Base-by-base conservation (phyloP, 2,797 vertebrate species). In the Spinus pinus region DNA sequence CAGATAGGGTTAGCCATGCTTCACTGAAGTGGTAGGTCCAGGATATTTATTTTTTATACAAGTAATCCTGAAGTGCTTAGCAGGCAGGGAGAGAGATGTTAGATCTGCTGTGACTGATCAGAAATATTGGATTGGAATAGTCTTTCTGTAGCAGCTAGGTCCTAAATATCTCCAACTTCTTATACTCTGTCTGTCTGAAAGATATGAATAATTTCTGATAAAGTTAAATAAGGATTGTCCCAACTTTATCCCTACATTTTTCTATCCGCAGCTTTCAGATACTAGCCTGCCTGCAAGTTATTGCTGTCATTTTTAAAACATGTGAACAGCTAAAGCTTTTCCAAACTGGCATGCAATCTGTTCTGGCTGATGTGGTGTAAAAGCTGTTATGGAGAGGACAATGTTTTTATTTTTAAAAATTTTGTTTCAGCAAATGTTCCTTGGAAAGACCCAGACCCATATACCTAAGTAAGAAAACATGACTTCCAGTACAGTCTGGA, bases 271-370 rank as follows among this genome's bases (percentile, higher is more conserved):
- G 37, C 41, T 94, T 95, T 94, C 73, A 92, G 89, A 90, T 88
- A 58, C 31, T 77, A 54, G n/a, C 56, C 81, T 87, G 84, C 37
- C 61, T 95, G 79, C 56, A 88, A 54, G 86, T 88, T 85, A 91
- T 81, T 93, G 46, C 62, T 94, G 71, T 72, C 39, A 91, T 95
- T 95, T 96, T 93, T 82, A 92, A 94, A 95, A 84, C 23, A 87
- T 77, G 42, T 56, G 69, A 95, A 93, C 44, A 89, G 42, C 74
- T 88, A 90, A 89, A 85, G 33, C 7, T 1, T 89, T 96, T 95
- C 79, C 83, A 95, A 93, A 95, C 69, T 84, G 89, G 42, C 53
- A 41, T 74, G 49, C 94, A 96, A 88, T 93, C 85, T 95, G 85
- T 95, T 96, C 72, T 81, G 80, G 47, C 62, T 88, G 91, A 88